Percentiles rank a stretch among this genome's conserved stretches.
phyloP scores from a whole-genome alignment of 2,888 invertebrate genomes.

The Hemicrepidius hirtus region DNA sequence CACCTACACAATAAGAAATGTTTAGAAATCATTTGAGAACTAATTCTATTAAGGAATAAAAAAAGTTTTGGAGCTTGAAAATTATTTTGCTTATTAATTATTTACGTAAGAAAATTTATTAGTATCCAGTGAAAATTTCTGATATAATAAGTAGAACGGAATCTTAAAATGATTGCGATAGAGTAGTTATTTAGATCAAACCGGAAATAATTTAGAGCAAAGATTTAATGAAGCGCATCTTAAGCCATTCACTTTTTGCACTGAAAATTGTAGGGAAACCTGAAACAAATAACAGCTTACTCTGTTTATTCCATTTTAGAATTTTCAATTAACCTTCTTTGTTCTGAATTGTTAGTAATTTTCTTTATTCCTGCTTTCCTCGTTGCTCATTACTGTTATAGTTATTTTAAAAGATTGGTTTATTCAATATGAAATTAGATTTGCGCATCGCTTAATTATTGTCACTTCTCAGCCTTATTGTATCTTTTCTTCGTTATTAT shows the following conservation, averaged over 20 bases:
- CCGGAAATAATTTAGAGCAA: constrained; percentile 22
- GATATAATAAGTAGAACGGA: constrained; percentile 18
- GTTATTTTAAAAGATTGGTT: constrained; percentile 19
- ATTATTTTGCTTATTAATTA: too few species aligned
- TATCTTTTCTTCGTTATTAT: background rate
- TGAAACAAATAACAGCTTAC: constrained; percentile 8
- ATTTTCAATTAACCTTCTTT: constrained; percentile 22
- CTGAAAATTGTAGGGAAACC: constrained; percentile 16
- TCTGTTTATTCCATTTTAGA: constrained; percentile 2
- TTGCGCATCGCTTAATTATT: constrained; percentile 11
- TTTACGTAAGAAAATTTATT: too few species aligned
- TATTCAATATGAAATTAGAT: constrained; percentile 8
- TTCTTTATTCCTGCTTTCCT: constrained; percentile 6
- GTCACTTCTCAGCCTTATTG: constrained; percentile 10
- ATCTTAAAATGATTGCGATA: background rate
- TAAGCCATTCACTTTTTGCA: constrained; percentile 19
- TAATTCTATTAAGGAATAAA: background rate
- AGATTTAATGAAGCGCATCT: constrained; percentile 29
- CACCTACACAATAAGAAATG: constrained; percentile 12
- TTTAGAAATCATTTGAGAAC: background rate
- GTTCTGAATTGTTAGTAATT: constrained; percentile 9
- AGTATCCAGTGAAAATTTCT: background rate
- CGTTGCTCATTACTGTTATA: constrained; percentile 3
- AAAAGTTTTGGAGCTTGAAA: too few species aligned
- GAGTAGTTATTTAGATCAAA: constrained; percentile 8